Percentiles rank a stretch among this genome's conserved stretches.
phyloP scores from a whole-genome alignment of 2,113 vertebrate genomes.

The Crypturellus undulatus region DNA sequence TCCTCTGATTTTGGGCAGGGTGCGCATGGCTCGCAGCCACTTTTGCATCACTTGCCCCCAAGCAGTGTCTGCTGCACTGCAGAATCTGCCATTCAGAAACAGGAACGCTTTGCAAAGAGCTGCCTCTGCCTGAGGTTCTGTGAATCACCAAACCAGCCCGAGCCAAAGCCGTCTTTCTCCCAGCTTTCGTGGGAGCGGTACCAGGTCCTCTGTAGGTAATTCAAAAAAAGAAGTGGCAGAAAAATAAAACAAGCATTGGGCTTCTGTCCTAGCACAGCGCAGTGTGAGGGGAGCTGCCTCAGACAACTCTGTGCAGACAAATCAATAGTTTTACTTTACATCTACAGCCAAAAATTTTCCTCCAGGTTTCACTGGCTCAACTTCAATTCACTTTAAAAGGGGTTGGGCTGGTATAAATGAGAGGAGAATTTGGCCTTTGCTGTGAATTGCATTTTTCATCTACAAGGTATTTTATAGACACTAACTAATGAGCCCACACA shows the following conservation, averaged over 20 bases:
- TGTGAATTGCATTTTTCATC: background rate
- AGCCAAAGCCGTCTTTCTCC: background rate
- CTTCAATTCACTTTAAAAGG: background rate
- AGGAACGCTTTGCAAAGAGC: background rate
- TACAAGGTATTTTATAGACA: background rate
- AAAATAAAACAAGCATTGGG: background rate
- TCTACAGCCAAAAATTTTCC: background rate
- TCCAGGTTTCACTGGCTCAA: background rate
- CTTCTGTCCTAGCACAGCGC: background rate
- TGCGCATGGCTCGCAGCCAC: background rate
- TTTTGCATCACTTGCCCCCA: background rate
- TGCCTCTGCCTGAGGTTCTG: background rate
- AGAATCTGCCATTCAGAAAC: background rate
- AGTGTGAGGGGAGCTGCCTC: background rate
- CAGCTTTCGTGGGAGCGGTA: background rate
- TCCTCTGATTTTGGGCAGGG: background rate
- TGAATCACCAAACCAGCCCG: background rate
- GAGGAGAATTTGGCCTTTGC: background rate
- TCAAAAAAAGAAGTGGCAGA: background rate
- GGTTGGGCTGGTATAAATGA: background rate
- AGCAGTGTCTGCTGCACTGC: fast-evolving
- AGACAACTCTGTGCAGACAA: background rate
- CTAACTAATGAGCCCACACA: background rate
- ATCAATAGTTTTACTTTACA: background rate
- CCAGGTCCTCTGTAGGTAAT: background rate